phyloP scores from a whole-genome alignment of 37 sponge, comb jelly and placozoan species.

The Bolinopsis microptera region DNA sequence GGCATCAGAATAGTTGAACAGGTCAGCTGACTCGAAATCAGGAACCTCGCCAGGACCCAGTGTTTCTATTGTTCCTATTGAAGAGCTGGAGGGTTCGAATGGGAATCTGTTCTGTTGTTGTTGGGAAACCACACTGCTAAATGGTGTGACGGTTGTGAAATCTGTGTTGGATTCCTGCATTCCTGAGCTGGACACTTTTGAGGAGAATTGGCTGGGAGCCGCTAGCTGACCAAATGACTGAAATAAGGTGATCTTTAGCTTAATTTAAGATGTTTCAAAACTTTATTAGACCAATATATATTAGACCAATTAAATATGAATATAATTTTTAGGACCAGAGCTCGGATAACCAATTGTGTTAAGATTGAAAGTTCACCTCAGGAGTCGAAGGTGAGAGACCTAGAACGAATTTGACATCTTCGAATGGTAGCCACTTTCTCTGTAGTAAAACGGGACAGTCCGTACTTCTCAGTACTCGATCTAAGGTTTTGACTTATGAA shows the following conservation, averaged over 20 bases:
- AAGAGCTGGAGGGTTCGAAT: background rate
- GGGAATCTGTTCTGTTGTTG: background rate
- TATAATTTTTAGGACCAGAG: too few relatives aligned
- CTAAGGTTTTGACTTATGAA: background rate
- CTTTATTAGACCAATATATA: too few relatives aligned
- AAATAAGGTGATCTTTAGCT: too few relatives aligned
- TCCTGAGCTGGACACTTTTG: conserved; percentile 22
- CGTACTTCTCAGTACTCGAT: conserved; percentile 21
- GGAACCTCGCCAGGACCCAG: background rate
- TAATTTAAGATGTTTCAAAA: too few relatives aligned
- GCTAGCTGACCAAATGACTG: conserved; percentile 29
- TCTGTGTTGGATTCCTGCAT: background rate
- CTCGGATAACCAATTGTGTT: too few relatives aligned
- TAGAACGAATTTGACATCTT: conserved; percentile 34
- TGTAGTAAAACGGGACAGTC: conserved; percentile 46
- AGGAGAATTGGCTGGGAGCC: conserved; percentile 8
- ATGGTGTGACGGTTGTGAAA: background rate
- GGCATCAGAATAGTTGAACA: background rate
- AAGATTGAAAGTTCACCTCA: conserved; percentile 14
- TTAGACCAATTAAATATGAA: too few relatives aligned
- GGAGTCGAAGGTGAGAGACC: conserved; percentile 28
- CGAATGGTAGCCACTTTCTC: conserved; percentile 38
- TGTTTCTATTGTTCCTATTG: background rate
- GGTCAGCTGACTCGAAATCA: background rate
- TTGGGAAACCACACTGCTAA: background rate